Percentiles rank a stretch among this genome's conserved stretches.
phyloP scores from a whole-genome alignment of 2,797 vertebrate genomes.

The Anabacerthia variegaticeps region DNA sequence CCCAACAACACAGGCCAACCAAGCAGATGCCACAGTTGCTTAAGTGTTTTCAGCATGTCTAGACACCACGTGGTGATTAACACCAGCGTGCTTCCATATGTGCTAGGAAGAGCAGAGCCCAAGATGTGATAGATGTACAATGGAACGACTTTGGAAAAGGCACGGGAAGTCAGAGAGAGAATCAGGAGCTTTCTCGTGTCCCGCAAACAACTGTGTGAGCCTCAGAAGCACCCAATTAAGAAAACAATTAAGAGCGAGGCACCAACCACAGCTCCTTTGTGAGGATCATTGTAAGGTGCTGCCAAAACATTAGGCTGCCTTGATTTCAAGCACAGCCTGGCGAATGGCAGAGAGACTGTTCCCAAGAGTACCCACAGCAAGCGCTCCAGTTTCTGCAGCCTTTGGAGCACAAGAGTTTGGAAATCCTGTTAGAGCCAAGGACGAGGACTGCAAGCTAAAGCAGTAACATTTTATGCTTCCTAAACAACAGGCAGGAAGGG shows the following conservation, averaged over 20 bases:
- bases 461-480: neutral
- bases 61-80: conserved; percentile 52
- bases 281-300: neutral
- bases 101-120: neutral
- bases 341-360: neutral
- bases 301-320: conserved; percentile 1
- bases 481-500: neutral
- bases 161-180: neutral
- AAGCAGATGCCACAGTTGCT: conserved; percentile 47
- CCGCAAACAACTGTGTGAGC: neutral
- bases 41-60: conserved; percentile 52
- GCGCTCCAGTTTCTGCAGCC: neutral
- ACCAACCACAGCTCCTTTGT: neutral
- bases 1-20: neutral
- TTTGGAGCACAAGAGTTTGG: neutral
- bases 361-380: neutral
- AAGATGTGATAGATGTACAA: neutral
- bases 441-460: neutral
- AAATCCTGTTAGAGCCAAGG: neutral
- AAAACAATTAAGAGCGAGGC: neutral
- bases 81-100: neutral
- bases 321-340: neutral
- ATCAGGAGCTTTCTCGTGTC: neutral
- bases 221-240: neutral
- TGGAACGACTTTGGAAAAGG: neutral